A percentile compares a stretch with the other conserved stretches of the same genome.
Evolutionary conservation across 1,140 invertebrate genomes (phyloP).

Genomic region (Melitaea cinxia): DNA sequence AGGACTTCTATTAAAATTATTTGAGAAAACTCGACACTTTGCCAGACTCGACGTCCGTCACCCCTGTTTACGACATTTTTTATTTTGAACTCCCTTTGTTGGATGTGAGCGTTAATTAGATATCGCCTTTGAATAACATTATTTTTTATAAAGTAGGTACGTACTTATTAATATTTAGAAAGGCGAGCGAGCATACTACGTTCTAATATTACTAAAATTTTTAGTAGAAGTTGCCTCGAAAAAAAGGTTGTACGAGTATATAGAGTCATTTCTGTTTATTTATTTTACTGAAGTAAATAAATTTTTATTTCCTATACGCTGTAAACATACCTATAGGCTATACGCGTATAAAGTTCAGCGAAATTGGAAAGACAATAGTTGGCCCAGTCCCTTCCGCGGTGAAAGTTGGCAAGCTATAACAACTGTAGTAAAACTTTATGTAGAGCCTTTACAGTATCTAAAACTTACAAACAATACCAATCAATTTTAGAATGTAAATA

Average conservation of each 20-base stretch:
- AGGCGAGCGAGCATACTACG: not conserved
- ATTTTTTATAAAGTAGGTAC: slow-evolving; percentile 6
- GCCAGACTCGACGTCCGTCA: slow-evolving; percentile 41
- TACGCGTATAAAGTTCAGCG: not conserved
- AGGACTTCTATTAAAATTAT: slow-evolving; percentile 77
- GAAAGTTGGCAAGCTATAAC: not conserved
- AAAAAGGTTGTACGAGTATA: no score
- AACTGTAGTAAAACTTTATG: not conserved
- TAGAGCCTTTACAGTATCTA: no score
- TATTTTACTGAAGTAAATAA: no score
- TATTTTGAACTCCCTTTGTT: slow-evolving; percentile 25
- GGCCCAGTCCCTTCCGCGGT: not conserved
- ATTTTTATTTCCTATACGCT: no score
- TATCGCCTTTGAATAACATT: slow-evolving; percentile 10
- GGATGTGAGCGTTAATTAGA: slow-evolving; percentile 25
- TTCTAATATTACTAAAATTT: no score
- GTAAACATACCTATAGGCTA: no score
- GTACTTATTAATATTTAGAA: not conserved
- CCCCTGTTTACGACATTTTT: slow-evolving; percentile 26
- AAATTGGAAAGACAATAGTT: not conserved
- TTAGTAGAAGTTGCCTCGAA: no score
- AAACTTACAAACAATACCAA: no score
- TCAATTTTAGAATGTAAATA: no score
- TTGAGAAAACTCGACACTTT: slow-evolving; percentile 71
- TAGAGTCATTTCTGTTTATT: no score